Percentiles rank a stretch among this genome's conserved stretches.
Evolutionary conservation across 2,888 invertebrate species (phyloP).

Genomic region (Luperina nickerlii): DNA sequence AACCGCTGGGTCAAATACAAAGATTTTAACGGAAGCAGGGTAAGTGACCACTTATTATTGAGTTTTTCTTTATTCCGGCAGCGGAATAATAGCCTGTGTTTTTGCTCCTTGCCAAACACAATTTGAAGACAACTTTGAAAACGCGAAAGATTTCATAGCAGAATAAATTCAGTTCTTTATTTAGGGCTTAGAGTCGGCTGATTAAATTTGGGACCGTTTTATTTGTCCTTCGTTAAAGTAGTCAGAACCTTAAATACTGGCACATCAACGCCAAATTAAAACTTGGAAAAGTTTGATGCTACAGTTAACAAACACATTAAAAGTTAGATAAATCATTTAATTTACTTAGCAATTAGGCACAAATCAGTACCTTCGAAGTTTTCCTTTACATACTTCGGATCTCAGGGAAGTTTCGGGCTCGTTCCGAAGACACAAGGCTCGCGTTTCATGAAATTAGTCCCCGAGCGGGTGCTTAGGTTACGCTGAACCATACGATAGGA

Average conservation of each 20-base stretch:
- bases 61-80: slow-evolving; percentile 22
- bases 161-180: slow-evolving; percentile 52
- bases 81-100: slow-evolving; percentile 20
- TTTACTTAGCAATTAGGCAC: slow-evolving; percentile 72
- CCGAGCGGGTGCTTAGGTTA: slow-evolving; percentile 71
- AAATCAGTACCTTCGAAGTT: slow-evolving; percentile 71
- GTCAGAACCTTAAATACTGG: slow-evolving; percentile 17
- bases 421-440: slow-evolving; percentile 62
- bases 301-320: slow-evolving; percentile 52
- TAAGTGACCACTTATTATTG: slow-evolving; percentile 80
- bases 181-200: slow-evolving; percentile 37
- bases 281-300: slow-evolving; percentile 40
- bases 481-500: slow-evolving; percentile 44
- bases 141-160: slow-evolving; percentile 36
- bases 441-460: slow-evolving; percentile 77
- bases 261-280: slow-evolving; percentile 45
- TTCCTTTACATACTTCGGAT: slow-evolving; percentile 64
- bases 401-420: slow-evolving; percentile 64
- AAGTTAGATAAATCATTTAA: slow-evolving; percentile 67
- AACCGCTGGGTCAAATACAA: slow-evolving; percentile 95
- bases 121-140: slow-evolving; percentile 32
- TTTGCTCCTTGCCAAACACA: slow-evolving; percentile 27
- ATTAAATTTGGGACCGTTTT: slow-evolving; percentile 42
- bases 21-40: slow-evolving; percentile 94
- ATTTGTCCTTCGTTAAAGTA: slow-evolving; percentile 18